Evolutionary conservation across 2,113 vertebrate species (phyloP).

Genomic region (Arizona elegans): DNA sequence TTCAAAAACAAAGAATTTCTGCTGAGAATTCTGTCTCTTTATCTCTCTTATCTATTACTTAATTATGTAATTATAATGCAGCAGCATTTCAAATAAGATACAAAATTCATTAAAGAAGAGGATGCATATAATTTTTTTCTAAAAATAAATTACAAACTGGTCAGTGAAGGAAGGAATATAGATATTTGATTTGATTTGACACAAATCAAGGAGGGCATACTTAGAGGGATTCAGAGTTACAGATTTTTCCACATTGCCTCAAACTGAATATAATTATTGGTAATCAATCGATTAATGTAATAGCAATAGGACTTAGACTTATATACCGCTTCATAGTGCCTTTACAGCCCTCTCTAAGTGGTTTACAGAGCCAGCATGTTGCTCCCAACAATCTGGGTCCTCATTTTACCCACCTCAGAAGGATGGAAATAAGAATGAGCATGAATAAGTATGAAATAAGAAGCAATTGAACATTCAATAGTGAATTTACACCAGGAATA

Average conservation of each 20-base stretch:
- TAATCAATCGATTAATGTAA: not conserved
- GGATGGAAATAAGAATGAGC: no score
- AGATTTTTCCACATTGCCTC: not conserved
- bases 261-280: not conserved
- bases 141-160: not conserved
- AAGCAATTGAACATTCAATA: not conserved
- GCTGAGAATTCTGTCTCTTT: no score
- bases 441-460: not conserved
- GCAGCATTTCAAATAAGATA: not conserved
- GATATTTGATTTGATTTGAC: no score
- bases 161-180: not conserved
- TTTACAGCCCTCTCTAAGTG: no score
- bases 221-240: not conserved
- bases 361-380: no score
- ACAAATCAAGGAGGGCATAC: not conserved
- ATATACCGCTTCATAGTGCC: no score
- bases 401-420: no score
- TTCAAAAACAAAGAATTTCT: no score
- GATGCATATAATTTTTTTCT: no score
- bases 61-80: not conserved
- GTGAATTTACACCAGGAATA: not conserved
- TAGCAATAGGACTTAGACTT: not conserved
- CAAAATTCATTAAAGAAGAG: not conserved
- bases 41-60: not conserved
- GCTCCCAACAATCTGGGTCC: no score